A percentile compares a stretch with the other conserved stretches of the same genome.
Conservation (phyloP, 2,797 vertebrate species). For the Neosalanx taihuensis region DNA sequence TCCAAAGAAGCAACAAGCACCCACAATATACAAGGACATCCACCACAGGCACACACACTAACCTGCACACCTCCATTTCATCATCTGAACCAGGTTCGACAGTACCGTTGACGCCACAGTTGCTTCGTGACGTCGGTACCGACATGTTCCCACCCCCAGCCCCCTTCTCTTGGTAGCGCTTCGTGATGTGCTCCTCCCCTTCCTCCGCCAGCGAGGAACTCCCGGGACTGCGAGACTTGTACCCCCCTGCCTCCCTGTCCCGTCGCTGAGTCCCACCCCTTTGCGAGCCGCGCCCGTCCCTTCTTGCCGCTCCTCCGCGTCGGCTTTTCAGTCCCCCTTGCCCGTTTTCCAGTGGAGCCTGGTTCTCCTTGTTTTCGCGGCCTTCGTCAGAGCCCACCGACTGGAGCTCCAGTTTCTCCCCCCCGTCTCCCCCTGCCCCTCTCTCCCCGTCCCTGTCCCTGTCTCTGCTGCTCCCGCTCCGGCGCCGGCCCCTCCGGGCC, state of each 20-base stretch:
- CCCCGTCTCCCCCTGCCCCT: conserved; percentile 42
- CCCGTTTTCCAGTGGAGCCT: conserved; percentile 48
- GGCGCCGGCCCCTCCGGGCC: conserved; percentile 71
- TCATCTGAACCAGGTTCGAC: conserved; percentile 72
- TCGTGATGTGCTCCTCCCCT: conserved; percentile 62
- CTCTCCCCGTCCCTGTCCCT: conserved; percentile 28
- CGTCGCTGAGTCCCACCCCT: conserved; percentile 36
- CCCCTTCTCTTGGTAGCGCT: conserved; percentile 71
- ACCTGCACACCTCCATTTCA: conserved; percentile 91
- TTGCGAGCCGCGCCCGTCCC: conserved; percentile 45
- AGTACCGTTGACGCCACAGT: conserved; percentile 43
- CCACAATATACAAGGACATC: conserved; percentile 2
- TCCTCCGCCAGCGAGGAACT: conserved; percentile 57
- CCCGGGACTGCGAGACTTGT: conserved; percentile 33
- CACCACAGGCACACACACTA: conserved; percentile 60
- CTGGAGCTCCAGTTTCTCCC: conserved; percentile 69
- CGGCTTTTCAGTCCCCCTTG: conserved; percentile 68
- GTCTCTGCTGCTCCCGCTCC: conserved; percentile 56
- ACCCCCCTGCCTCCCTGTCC: conserved; percentile 33
- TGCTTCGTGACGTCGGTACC: conserved; percentile 42
- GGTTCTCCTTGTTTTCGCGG: conserved; percentile 60
- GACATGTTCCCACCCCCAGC: conserved; percentile 67
- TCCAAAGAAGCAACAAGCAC: not conserved
- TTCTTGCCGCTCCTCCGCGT: conserved; percentile 39
- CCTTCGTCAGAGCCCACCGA: conserved; percentile 63